Percentiles rank a stretch among this genome's conserved stretches.
Evolutionary conservation across 1,140 invertebrate genomes (phyloP).

Genomic region (Solen grandis): DNA sequence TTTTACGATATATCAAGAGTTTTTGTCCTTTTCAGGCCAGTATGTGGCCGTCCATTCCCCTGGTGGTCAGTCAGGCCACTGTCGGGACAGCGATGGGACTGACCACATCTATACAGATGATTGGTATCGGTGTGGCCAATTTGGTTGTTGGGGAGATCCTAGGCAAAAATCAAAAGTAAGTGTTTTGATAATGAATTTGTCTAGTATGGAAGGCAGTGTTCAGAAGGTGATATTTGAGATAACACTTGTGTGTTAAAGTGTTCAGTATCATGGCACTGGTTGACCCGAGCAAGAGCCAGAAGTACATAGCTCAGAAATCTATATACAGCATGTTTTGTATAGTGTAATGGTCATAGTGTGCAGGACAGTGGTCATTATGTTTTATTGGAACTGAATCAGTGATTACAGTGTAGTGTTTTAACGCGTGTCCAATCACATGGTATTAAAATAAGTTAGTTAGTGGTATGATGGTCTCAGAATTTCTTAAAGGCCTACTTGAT

Average conservation of each 20-base stretch:
- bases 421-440: too few relatives aligned
- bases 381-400: too few relatives aligned
- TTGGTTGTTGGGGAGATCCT: slow-evolving; percentile 80
- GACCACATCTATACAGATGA: slow-evolving; percentile 81
- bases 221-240: not conserved
- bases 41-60: slow-evolving; percentile 81
- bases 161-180: slow-evolving; percentile 69
- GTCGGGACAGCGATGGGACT: slow-evolving; percentile 81
- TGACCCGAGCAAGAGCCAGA: too few relatives aligned
- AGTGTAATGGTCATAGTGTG: too few relatives aligned
- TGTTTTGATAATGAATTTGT: not conserved
- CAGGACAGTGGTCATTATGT: too few relatives aligned
- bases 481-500: too few relatives aligned
- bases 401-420: too few relatives aligned
- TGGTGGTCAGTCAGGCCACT: slow-evolving; percentile 79
- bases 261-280: not conserved
- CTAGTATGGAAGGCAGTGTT: not conserved
- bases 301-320: too few relatives aligned
- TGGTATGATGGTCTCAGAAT: too few relatives aligned
- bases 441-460: too few relatives aligned
- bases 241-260: not conserved
- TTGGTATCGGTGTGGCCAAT: slow-evolving; percentile 81
- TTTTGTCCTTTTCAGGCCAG: slow-evolving; percentile 79
- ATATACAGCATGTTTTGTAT: too few relatives aligned
- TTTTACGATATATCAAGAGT: too few relatives aligned